A percentile compares a stretch with the other conserved stretches of the same genome.
phyloP scores from a whole-genome alignment of 2,888 invertebrate genomes.

The Macrostomum cliftonense region DNA sequence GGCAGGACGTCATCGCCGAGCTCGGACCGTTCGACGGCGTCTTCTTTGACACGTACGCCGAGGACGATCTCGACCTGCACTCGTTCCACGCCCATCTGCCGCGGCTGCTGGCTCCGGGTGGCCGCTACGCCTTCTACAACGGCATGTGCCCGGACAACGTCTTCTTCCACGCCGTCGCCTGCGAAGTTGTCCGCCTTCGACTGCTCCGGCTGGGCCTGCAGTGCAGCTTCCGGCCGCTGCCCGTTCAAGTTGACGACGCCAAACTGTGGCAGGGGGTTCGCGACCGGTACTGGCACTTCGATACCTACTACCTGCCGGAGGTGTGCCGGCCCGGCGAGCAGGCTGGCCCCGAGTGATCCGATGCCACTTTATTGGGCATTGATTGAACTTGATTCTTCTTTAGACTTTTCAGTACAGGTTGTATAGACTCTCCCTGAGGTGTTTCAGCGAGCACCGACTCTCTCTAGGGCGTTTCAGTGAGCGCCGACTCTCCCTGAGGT shows the following conservation, averaged over 20 bases:
- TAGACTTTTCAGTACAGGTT: no score
- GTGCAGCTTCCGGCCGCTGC: constrained; percentile 7
- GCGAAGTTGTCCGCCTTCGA: constrained; percentile 7
- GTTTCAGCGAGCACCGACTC: no score
- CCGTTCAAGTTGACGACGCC: constrained; percentile 7
- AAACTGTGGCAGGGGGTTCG: constrained; percentile 7
- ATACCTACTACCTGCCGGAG: constrained; percentile 11
- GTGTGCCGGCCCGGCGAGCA: no score
- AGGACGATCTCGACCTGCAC: constrained; percentile 10
- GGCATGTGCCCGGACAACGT: constrained; percentile 12
- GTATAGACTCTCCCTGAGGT: no score
- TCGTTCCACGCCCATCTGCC: constrained; percentile 8
- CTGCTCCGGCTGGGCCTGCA: constrained; percentile 4
- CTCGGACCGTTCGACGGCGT: constrained; percentile 9
- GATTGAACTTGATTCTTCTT: no score
- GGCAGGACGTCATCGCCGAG: constrained; percentile 6
- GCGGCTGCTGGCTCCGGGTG: constrained; percentile 2
- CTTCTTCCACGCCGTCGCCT: constrained; percentile 11
- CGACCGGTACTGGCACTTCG: constrained; percentile 10
- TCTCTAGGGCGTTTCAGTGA: no score
- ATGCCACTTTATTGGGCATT: no score
- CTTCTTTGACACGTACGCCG: constrained; percentile 11
- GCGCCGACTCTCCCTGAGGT: no score
- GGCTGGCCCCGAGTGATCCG: no score
- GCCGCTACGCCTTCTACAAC: constrained; percentile 11